Percentiles rank a stretch among this genome's conserved stretches.
Evolutionary conservation across 2,113 vertebrate genomes (phyloP).

Genomic region (Grallaria varia): DNA sequence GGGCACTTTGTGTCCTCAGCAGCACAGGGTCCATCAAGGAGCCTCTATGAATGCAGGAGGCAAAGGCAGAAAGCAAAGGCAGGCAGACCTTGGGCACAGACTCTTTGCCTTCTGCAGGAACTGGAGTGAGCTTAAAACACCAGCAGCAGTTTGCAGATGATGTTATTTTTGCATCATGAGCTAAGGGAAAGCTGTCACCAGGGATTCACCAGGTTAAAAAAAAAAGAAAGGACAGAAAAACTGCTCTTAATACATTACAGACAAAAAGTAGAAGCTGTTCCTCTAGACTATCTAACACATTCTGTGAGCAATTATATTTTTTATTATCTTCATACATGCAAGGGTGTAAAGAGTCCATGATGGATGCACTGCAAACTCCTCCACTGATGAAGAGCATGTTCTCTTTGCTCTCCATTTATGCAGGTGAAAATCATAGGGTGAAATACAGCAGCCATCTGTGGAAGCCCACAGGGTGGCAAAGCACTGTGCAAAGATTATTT

Average conservation of each 20-base stretch:
- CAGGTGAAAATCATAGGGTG: background rate
- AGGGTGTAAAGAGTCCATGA: background rate
- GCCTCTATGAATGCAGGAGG: background rate
- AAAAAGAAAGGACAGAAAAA: background rate
- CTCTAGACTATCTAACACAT: background rate
- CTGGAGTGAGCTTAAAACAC: background rate
- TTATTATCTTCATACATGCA: background rate
- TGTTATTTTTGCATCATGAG: background rate
- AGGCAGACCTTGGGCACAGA: background rate
- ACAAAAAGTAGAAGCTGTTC: background rate
- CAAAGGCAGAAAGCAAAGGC: background rate
- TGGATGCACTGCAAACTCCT: background rate
- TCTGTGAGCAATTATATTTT: background rate
- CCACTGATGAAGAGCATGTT: background rate
- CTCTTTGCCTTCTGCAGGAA: background rate
- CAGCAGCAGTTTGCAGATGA: background rate
- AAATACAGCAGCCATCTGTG: background rate
- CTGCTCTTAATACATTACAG: background rate
- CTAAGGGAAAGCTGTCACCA: background rate
- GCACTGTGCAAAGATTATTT: background rate
- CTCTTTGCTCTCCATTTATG: background rate
- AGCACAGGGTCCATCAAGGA: background rate
- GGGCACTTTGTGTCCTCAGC: background rate
- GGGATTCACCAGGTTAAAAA: background rate
- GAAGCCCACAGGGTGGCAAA: background rate